These are phyloP conservation scores for Grapholita molesta DNA, from an alignment of 1,140 invertebrate species.

Conservation along the genomic window DNA sequence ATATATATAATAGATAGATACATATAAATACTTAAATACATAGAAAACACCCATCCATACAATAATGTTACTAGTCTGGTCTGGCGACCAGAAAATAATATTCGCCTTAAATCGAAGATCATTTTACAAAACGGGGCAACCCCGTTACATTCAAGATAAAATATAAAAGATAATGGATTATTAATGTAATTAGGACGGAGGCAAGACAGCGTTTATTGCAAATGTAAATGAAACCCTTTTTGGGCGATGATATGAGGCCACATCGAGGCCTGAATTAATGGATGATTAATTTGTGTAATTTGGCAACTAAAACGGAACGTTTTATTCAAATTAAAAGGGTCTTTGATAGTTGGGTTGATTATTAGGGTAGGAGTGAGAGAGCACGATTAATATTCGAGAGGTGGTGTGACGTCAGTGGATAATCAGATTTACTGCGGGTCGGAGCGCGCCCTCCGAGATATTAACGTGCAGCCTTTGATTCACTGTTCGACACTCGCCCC, in stretches of 20 bases:
- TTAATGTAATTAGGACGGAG: conserved; percentile 25
- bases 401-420: conserved; percentile 34
- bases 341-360: conserved; percentile 39
- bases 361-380: conserved; percentile 35
- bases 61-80: too few relatives aligned
- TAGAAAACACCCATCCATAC: too few relatives aligned
- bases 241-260: conserved; percentile 50
- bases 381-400: conserved; percentile 39
- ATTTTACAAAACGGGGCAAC: background rate
- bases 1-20: too few relatives aligned
- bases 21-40: too few relatives aligned
- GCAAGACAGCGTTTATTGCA: conserved; percentile 22
- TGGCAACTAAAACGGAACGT: conserved; percentile 38
- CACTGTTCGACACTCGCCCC: conserved; percentile 6
- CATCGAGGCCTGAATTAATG: conserved; percentile 41
- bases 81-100: too few relatives aligned
- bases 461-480: conserved; percentile 27
- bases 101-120: background rate
- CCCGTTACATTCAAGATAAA: background rate
- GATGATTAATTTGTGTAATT: conserved; percentile 45
- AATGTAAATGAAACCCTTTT: conserved; percentile 61
- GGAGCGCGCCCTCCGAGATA: conserved; percentile 31
- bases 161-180: conserved; percentile 8
- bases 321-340: conserved; percentile 32
- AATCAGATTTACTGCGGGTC: conserved; percentile 39